A percentile compares a stretch with the other conserved stretches of the same genome.
Evolutionary conservation across 2,113 vertebrate genomes (phyloP).

Genomic region (Macrotus californicus): DNA sequence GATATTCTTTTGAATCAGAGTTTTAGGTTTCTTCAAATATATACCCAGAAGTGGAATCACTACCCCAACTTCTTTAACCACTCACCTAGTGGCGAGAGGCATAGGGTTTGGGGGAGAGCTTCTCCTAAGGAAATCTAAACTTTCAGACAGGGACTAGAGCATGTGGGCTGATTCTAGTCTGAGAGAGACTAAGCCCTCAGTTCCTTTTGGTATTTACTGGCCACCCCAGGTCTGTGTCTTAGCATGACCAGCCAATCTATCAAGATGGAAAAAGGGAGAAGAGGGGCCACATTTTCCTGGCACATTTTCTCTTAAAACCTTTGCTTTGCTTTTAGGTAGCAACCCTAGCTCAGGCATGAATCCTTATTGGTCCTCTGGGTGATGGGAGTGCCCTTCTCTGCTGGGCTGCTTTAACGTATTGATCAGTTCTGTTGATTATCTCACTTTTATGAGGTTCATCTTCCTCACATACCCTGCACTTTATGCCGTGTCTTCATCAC

Average conservation of each 20-base stretch:
- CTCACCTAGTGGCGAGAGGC: background rate
- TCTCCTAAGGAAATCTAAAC: background rate
- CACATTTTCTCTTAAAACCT: background rate
- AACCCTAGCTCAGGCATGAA: background rate
- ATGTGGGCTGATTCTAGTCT: background rate
- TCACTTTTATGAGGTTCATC: background rate
- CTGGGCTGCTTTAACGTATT: background rate
- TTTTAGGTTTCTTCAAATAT: background rate
- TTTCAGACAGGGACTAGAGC: background rate
- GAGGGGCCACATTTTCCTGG: background rate
- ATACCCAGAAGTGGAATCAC: background rate
- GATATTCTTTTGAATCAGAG: background rate
- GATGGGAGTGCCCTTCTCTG: background rate
- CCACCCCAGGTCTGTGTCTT: background rate
- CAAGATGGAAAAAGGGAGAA: background rate
- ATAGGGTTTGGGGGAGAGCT: background rate
- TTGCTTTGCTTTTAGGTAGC: background rate
- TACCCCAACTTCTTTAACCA: background rate
- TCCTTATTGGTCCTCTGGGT: background rate
- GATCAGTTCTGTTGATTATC: background rate
- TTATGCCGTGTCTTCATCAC: background rate
- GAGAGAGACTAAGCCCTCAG: background rate
- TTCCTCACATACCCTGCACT: background rate
- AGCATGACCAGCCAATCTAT: background rate
- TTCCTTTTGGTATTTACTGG: background rate